phyloP scores from a whole-genome alignment of 37 sponge, comb jelly and placozoan species.

The Ianthella basta region DNA sequence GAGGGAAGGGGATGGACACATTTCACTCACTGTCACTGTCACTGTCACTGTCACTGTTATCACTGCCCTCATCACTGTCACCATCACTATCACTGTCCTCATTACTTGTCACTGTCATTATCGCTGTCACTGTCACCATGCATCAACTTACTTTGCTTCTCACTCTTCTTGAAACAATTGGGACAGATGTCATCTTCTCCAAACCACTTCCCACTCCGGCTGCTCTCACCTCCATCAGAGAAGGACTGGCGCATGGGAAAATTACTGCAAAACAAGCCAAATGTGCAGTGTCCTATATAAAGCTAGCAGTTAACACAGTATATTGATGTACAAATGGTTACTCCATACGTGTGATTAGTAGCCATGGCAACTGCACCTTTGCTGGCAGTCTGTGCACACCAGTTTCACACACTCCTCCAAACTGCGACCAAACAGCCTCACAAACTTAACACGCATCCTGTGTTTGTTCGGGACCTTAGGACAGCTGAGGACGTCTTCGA shows the following conservation, averaged over 20 bases:
- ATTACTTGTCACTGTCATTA: too few relatives aligned
- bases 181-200: background rate
- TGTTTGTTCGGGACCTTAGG: background rate
- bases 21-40: background rate
- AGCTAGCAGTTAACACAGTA: too few relatives aligned
- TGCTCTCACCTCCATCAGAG: background rate
- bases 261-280: background rate
- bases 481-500: background rate
- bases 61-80: too few relatives aligned
- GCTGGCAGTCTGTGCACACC: slow-evolving; percentile 1
- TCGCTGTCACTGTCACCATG: too few relatives aligned
- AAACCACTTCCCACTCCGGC: background rate
- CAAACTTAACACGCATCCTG: slow-evolving; percentile 24
- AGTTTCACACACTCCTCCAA: slow-evolving; percentile 6
- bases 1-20: background rate
- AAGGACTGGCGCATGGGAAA: background rate
- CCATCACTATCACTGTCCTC: too few relatives aligned
- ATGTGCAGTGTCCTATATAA: too few relatives aligned
- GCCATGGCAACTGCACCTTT: background rate
- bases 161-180: background rate
- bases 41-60: too few relatives aligned
- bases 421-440: background rate
- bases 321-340: too few relatives aligned
- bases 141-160: too few relatives aligned
- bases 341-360: too few relatives aligned